phyloP scores from a whole-genome alignment of 2,113 vertebrate genomes.

The Nyctibius bracteatus region DNA sequence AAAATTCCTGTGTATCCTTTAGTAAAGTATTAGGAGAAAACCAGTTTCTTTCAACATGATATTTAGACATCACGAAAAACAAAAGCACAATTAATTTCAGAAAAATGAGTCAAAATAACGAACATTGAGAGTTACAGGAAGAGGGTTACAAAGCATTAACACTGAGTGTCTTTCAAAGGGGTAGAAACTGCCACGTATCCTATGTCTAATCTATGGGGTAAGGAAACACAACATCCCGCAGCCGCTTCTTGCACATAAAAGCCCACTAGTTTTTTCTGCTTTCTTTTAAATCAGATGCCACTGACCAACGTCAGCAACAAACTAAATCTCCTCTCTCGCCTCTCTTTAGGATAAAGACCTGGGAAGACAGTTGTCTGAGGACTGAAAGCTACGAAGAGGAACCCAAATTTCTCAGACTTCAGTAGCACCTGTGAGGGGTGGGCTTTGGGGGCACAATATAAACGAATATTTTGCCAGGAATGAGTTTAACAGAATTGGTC shows the following conservation, averaged over 20 bases:
- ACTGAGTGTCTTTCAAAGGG: not conserved
- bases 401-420: not conserved
- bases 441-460: not conserved
- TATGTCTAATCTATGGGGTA: rapidly evolving
- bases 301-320: not conserved
- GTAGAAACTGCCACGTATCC: not conserved
- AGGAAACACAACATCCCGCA: not conserved
- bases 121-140: not conserved
- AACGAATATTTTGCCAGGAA: not conserved
- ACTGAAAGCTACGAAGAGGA: not conserved
- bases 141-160: not conserved
- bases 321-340: too few relatives aligned
- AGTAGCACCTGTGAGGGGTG: rapidly evolving
- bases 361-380: not conserved
- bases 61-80: not conserved
- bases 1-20: not conserved
- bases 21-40: not conserved
- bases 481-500: not conserved
- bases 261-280: not conserved
- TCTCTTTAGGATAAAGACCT: not conserved
- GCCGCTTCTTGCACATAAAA: not conserved
- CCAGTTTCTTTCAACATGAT: not conserved
- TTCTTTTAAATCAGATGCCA: not conserved
- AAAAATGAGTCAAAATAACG: not conserved
- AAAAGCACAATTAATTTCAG: not conserved